Evolutionary conservation across 2,888 invertebrate genomes (phyloP).

Genomic region (Pycnomerus fuliginosus): DNA sequence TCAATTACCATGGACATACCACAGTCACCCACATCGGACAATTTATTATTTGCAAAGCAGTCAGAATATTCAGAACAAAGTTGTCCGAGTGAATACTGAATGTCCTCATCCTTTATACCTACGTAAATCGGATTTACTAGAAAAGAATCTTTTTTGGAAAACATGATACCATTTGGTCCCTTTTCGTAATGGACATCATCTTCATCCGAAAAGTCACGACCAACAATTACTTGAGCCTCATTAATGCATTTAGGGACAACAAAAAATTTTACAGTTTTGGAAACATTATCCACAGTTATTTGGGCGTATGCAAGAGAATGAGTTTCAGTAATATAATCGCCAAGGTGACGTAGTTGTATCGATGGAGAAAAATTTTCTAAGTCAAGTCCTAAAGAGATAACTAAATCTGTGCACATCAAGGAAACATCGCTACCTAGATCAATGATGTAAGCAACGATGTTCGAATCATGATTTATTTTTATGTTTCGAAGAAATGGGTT

Average conservation of each 20-base stretch:
- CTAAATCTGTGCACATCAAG: no score
- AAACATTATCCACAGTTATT: background rate
- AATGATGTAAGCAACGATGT: no score
- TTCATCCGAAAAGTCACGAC: constrained; percentile 1
- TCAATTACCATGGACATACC: background rate
- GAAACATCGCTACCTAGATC: no score
- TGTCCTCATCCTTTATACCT: no score
- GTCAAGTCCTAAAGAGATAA: background rate
- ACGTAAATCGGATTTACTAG: no score
- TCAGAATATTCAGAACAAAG: background rate
- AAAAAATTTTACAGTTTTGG: background rate
- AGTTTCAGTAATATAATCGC: background rate
- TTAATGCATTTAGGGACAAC: constrained; percentile 2
- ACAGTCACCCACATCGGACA: constrained; percentile 3
- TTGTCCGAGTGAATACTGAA: background rate
- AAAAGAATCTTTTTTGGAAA: no score
- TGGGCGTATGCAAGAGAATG: background rate
- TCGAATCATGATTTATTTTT: no score
- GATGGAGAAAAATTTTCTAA: background rate
- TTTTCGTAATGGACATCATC: background rate
- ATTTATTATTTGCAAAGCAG: constrained; percentile 1
- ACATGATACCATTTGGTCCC: constrained; percentile 4
- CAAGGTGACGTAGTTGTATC: background rate
- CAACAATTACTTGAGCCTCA: background rate
- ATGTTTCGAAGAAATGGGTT: no score